Conservation (phyloP, 2,888 invertebrate species). For the Xanthorhoe designata region DNA sequence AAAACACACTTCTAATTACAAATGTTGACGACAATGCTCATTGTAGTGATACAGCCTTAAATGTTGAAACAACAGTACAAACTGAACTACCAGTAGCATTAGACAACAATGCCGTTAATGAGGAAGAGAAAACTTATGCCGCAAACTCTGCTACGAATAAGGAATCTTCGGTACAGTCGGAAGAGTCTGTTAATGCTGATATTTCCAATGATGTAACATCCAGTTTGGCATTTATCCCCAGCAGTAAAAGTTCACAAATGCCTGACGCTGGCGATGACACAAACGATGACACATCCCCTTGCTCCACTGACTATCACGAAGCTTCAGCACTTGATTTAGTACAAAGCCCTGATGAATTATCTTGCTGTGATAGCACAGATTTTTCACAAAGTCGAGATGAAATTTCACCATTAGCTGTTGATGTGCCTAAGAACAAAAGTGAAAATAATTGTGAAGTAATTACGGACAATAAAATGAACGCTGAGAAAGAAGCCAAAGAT, state of each 20-base stretch:
- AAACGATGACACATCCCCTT: constrained; percentile 78
- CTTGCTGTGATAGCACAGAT: constrained; percentile 72
- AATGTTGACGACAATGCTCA: constrained; percentile 51
- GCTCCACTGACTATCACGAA: constrained; percentile 81
- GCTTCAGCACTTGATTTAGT: constrained; percentile 78
- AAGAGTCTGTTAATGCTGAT: constrained; percentile 77
- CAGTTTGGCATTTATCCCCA: constrained; percentile 79
- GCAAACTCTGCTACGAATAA: constrained; percentile 58
- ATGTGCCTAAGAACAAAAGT: constrained; percentile 41
- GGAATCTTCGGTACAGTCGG: constrained; percentile 69
- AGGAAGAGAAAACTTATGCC: constrained; percentile 60
- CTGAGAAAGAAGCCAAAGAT: constrained; percentile 41
- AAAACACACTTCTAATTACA: constrained; percentile 43
- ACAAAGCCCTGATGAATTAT: constrained; percentile 75
- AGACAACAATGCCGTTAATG: constrained; percentile 56
- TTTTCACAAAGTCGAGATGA: constrained; percentile 81
- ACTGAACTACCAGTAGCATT: constrained; percentile 39
- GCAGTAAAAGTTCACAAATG: constrained; percentile 75
- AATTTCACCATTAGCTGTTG: constrained; percentile 39
- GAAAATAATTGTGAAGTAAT: constrained; percentile 39
- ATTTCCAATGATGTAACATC: constrained; percentile 79
- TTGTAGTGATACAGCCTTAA: constrained; percentile 33
- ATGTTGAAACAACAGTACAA: constrained; percentile 40
- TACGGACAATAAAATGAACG: constrained; percentile 33
- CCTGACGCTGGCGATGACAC: constrained; percentile 70